Conservation (phyloP, 1,140 invertebrate genomes). For the Brachionus paranguensis region DNA sequence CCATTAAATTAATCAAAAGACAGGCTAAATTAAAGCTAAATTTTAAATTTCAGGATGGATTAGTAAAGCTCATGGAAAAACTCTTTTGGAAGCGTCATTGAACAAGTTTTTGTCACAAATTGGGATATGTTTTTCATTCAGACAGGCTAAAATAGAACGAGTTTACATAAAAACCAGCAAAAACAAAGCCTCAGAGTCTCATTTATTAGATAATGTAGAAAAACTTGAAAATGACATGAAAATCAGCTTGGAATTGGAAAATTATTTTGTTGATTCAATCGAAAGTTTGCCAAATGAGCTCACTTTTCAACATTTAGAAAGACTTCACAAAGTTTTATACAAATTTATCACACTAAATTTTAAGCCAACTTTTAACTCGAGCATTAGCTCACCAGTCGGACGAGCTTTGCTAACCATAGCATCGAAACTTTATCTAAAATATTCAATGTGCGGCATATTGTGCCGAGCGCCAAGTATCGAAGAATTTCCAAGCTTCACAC, state of each 20-base stretch:
- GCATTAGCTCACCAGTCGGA: neutral
- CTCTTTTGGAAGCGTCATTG: neutral
- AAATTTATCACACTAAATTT: slow-evolving; percentile 9
- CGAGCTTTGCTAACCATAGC: neutral
- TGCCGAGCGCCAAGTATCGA: slow-evolving; percentile 18
- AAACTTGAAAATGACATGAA: neutral
- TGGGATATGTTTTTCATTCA: slow-evolving; percentile 1
- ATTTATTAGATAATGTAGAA: neutral
- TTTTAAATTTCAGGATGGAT: neutral
- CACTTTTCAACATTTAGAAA: neutral
- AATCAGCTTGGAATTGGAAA: neutral
- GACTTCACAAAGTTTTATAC: slow-evolving; percentile 15
- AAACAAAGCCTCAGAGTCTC: neutral
- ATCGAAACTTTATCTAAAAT: neutral
- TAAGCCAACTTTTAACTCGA: neutral
- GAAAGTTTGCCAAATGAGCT: neutral
- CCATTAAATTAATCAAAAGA: no score
- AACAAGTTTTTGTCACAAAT: neutral
- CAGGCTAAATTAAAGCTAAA: no score
- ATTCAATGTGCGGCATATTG: neutral
- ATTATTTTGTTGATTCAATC: neutral
- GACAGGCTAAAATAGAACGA: neutral
- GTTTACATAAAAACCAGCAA: neutral
- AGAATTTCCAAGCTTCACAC: slow-evolving; percentile 13
- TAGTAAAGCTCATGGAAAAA: neutral